Conservation (phyloP, 2,888 invertebrate species). For the Cheilosia variabilis region DNA sequence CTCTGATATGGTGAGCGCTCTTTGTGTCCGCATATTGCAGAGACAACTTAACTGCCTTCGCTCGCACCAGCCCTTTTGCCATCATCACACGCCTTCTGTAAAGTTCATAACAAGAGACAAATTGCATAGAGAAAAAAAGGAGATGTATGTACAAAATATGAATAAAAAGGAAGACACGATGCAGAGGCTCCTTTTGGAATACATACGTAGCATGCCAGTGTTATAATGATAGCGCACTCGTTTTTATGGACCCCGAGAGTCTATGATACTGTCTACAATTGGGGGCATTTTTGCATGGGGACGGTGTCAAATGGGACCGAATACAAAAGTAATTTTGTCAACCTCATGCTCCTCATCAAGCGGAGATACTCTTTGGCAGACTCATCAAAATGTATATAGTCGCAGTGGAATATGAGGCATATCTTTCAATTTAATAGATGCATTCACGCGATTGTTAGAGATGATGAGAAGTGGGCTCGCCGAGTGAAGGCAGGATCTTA, state of each 20-base stretch:
- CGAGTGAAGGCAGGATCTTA: constrained; percentile 6
- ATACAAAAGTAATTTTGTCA: constrained; percentile 53
- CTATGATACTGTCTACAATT: constrained; percentile 35
- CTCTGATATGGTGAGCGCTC: neutral
- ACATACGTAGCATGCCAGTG: constrained; percentile 21
- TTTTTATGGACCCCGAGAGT: constrained; percentile 52
- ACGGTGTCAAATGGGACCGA: constrained; percentile 28
- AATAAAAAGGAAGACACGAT: constrained; percentile 30
- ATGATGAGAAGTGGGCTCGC: constrained; percentile 14
- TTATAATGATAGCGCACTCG: constrained; percentile 53
- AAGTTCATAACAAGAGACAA: constrained; percentile 75
- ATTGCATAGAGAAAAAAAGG: constrained; percentile 56
- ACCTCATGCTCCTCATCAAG: constrained; percentile 10
- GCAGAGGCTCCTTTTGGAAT: constrained; percentile 47
- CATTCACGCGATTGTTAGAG: constrained; percentile 45
- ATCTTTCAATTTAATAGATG: constrained; percentile 60
- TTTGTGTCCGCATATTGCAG: constrained; percentile 58
- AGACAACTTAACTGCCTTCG: constrained; percentile 45
- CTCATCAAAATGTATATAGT: constrained; percentile 39
- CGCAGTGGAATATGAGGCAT: constrained; percentile 87
- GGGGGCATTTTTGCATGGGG: neutral
- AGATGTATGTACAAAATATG: constrained; percentile 36
- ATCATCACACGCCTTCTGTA: constrained; percentile 67
- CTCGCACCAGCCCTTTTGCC: constrained; percentile 37
- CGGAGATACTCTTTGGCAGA: neutral